phyloP scores from a whole-genome alignment of 2,888 invertebrate species.

The Chloromyia formosa region DNA sequence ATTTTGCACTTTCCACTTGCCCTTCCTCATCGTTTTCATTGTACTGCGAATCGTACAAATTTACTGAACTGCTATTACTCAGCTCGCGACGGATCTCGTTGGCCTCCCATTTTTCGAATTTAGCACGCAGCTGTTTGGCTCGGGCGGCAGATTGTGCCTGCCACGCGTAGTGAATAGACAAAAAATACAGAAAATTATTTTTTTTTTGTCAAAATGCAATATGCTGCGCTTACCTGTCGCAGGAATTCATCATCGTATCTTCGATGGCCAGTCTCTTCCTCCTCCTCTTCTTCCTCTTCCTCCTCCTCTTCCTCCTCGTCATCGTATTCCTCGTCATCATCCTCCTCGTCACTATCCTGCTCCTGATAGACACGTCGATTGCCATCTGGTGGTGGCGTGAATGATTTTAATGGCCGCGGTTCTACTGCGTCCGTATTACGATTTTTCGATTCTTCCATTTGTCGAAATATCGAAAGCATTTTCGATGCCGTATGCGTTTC shows the following conservation, averaged over 20 bases:
- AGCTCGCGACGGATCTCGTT: slow-evolving; percentile 70
- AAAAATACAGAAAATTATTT: slow-evolving; percentile 28
- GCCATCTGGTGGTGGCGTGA: slow-evolving; percentile 87
- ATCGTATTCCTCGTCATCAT: slow-evolving; percentile 64
- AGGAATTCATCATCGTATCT: slow-evolving; percentile 73
- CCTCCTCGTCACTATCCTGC: slow-evolving; percentile 63
- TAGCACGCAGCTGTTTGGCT: slow-evolving; percentile 83
- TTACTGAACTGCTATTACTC: slow-evolving; percentile 61
- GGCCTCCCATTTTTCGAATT: slow-evolving; percentile 89
- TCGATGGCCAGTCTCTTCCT: slow-evolving; percentile 61
- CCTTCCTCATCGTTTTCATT: slow-evolving; percentile 70
- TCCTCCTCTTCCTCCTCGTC: slow-evolving; percentile 63
- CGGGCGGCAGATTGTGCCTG: slow-evolving; percentile 79
- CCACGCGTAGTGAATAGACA: not conserved
- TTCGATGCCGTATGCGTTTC: slow-evolving; percentile 78
- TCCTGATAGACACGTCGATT: slow-evolving; percentile 61
- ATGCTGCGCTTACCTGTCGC: slow-evolving; percentile 66
- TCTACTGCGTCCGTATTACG: slow-evolving; percentile 60
- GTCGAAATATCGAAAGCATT: slow-evolving; percentile 88
- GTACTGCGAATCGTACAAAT: slow-evolving; percentile 60
- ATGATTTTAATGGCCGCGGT: slow-evolving; percentile 86
- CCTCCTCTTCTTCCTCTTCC: slow-evolving; percentile 63
- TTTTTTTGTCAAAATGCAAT: slow-evolving; percentile 3
- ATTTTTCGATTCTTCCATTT: slow-evolving; percentile 80
- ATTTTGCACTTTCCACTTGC: slow-evolving; percentile 86